phyloP scores from a whole-genome alignment of 2,113 vertebrate genomes.

The Neogobius melanostomus region DNA sequence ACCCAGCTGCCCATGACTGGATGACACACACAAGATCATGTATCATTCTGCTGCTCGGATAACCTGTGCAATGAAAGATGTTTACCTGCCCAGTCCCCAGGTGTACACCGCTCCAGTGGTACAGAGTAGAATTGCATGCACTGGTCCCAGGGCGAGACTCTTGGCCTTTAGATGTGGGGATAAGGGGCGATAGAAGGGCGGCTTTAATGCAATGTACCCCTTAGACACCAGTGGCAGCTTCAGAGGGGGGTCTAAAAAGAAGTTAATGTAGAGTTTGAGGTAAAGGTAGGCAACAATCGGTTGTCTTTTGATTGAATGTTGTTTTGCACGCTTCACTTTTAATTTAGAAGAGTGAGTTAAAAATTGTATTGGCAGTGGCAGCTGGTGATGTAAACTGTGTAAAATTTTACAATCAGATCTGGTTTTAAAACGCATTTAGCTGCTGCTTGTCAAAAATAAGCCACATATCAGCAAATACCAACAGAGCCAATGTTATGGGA shows the following conservation, averaged over 20 bases:
- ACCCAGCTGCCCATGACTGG: slow-evolving; percentile 92
- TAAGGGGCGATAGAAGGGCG: slow-evolving; percentile 78
- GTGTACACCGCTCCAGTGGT: slow-evolving; percentile 75
- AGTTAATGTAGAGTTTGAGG: not conserved
- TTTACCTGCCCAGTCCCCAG: slow-evolving; percentile 89
- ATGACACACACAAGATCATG: slow-evolving; percentile 9
- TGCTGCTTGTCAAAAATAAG: too few relatives aligned
- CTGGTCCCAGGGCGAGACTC: slow-evolving; percentile 78
- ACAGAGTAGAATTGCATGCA: slow-evolving; percentile 82
- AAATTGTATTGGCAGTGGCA: too few relatives aligned
- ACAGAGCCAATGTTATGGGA: too few relatives aligned
- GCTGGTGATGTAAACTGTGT: too few relatives aligned
- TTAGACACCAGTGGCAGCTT: slow-evolving; percentile 82
- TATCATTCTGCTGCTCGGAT: not conserved
- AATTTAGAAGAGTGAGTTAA: too few relatives aligned
- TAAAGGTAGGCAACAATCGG: not conserved
- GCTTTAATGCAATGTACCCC: slow-evolving; percentile 75
- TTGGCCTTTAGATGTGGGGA: slow-evolving; percentile 69
- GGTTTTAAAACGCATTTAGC: too few relatives aligned
- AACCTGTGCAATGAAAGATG: not conserved
- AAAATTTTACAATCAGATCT: too few relatives aligned
- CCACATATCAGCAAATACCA: too few relatives aligned
- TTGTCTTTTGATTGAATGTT: not conserved
- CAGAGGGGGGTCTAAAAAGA: slow-evolving; percentile 29
- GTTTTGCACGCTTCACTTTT: too few relatives aligned